phyloP scores from a whole-genome alignment of 2,113 vertebrate genomes.

The Gambusia holbrooki region DNA sequence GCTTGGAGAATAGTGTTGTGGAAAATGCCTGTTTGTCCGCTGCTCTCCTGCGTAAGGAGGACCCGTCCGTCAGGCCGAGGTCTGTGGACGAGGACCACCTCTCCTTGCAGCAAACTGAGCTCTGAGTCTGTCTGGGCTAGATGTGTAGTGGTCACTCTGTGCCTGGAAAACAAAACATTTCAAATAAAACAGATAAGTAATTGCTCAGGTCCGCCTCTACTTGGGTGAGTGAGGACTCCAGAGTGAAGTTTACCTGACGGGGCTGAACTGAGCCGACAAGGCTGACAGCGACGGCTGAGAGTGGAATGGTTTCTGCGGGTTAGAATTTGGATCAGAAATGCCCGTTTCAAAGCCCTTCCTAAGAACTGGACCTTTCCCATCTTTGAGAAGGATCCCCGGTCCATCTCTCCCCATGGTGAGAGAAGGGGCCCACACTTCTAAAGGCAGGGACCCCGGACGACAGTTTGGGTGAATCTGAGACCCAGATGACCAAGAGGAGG shows the following conservation, averaged over 20 bases:
- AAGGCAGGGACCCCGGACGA: constrained; percentile 43
- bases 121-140: constrained; percentile 79
- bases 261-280: constrained; percentile 81
- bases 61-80: constrained; percentile 77
- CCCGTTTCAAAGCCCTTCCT: constrained; percentile 76
- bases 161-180: constrained; percentile 55
- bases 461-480: constrained; percentile 49
- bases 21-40: constrained; percentile 79
- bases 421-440: constrained; percentile 80
- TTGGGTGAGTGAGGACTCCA: neutral
- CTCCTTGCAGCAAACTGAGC: constrained; percentile 80
- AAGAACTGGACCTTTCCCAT: constrained; percentile 80
- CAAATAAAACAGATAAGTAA: neutral
- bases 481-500: constrained; percentile 77
- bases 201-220: neutral
- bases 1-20: constrained; percentile 73
- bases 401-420: constrained; percentile 81
- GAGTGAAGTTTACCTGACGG: constrained; percentile 68
- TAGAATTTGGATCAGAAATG: constrained; percentile 61
- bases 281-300: constrained; percentile 65
- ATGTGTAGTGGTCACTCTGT: constrained; percentile 73
- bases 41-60: constrained; percentile 79
- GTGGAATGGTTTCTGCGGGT: constrained; percentile 50
- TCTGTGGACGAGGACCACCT: constrained; percentile 79
- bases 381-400: constrained; percentile 83